These are phyloP conservation scores for Cephalopholis sonnerati DNA, from an alignment of 2,113 vertebrate genomes.

Conservation along the genomic window DNA sequence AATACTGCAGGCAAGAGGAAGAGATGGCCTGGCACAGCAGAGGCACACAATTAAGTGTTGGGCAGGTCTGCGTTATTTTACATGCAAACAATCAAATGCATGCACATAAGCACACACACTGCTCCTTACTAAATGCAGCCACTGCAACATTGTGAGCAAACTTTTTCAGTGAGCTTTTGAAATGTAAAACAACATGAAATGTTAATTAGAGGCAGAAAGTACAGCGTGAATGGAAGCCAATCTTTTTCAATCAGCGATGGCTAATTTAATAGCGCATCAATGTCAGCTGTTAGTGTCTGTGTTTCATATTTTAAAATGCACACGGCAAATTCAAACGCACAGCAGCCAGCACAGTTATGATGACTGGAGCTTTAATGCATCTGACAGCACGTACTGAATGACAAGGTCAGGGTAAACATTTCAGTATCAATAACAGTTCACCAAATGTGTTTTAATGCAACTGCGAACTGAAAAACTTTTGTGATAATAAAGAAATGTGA, in stretches of 20 bases:
- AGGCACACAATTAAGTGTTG: constrained; percentile 19
- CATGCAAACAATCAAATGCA: neutral
- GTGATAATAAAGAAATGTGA: constrained; percentile 41
- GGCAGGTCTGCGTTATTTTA: constrained; percentile 5
- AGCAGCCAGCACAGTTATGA: constrained; percentile 3
- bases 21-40: constrained; percentile 31
- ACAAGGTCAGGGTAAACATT: constrained; percentile 29
- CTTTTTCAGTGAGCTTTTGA: constrained; percentile 1
- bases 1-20: constrained; percentile 45
- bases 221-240: neutral
- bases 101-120: neutral
- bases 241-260: neutral
- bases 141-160: neutral
- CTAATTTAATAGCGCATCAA: neutral
- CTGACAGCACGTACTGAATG: constrained; percentile 25
- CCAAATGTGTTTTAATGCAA: constrained; percentile 21
- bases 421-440: constrained; percentile 32
- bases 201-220: neutral
- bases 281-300: neutral
- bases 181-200: neutral
- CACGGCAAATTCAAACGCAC: neutral
- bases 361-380: constrained; percentile 8
- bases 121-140: neutral
- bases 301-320: constrained; percentile 5
- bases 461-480: constrained; percentile 23